Conservation (phyloP, 2,113 vertebrate genomes). For the Tupaia tana region DNA sequence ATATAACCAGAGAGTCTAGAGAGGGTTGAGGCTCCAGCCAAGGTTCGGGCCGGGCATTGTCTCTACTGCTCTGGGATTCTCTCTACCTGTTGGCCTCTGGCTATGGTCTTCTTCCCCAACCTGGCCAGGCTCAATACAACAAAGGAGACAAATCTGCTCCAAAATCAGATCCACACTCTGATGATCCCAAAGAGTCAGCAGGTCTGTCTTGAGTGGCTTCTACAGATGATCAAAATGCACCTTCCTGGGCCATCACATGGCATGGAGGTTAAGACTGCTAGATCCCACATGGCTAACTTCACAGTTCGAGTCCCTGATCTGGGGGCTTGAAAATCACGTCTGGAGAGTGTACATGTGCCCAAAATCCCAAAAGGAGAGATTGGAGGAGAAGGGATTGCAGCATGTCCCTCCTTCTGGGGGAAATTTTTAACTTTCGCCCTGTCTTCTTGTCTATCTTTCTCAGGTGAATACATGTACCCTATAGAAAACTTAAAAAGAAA, state of each 20-base stretch:
- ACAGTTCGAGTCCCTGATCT: no score
- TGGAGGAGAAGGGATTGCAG: no score
- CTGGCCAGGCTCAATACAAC: not conserved
- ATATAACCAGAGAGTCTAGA: not conserved
- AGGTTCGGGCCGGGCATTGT: not conserved
- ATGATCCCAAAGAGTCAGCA: not conserved
- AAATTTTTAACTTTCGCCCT: no score
- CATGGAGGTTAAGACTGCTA: no score
- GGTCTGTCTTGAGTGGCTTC: not conserved
- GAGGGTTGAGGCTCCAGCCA: not conserved
- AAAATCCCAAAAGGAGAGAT: no score
- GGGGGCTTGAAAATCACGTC: no score
- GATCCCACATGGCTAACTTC: no score
- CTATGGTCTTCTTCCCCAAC: not conserved
- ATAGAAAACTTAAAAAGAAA: no score
- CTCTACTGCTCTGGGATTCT: not conserved
- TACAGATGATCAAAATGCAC: not conserved
- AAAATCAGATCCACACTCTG: not conserved
- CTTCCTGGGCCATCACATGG: not conserved
- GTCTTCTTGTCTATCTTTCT: no score
- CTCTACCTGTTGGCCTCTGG: not conserved
- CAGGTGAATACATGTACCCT: no score
- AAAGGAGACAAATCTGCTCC: constrained; percentile 17
- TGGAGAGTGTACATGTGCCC: no score
- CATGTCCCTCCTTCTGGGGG: no score